A percentile compares a stretch with the other conserved stretches of the same genome.
These are phyloP conservation scores for Julus scanicus DNA, from an alignment of 2,888 invertebrate genomes.

Conservation along the genomic window DNA sequence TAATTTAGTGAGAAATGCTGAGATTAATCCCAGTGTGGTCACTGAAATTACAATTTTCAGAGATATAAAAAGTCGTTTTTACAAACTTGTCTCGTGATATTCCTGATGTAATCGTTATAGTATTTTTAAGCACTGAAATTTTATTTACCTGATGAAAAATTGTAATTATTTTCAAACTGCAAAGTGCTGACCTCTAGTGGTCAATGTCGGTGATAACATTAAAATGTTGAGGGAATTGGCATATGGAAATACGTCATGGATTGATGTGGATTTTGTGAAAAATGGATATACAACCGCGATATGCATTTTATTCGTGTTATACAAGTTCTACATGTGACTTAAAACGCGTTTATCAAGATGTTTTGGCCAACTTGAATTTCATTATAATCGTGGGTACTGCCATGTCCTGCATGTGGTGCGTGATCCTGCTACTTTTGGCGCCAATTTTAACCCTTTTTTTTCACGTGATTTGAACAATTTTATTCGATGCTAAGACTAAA, in stretches of 20 bases:
- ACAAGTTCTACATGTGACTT: background rate
- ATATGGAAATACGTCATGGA: slow-evolving; percentile 3
- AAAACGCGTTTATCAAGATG: background rate
- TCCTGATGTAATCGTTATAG: no score
- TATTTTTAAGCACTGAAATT: background rate
- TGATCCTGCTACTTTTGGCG: background rate
- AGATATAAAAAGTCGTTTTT: no score
- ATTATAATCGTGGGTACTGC: background rate
- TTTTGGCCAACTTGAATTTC: background rate
- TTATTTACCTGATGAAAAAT: background rate
- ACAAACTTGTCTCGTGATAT: no score
- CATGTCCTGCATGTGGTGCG: background rate
- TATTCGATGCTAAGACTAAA: background rate
- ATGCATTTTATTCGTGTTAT: background rate
- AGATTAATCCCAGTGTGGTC: background rate
- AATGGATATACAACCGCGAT: background rate
- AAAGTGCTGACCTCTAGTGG: slow-evolving; percentile 17
- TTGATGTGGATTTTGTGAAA: background rate
- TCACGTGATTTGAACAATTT: background rate
- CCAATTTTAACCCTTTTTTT: background rate
- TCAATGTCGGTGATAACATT: background rate
- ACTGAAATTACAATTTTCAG: no score
- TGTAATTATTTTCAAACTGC: background rate
- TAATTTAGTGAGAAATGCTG: background rate
- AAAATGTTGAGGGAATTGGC: background rate